phyloP scores from a whole-genome alignment of 2,888 invertebrate genomes.

The Ommatoiulus sabulosus region DNA sequence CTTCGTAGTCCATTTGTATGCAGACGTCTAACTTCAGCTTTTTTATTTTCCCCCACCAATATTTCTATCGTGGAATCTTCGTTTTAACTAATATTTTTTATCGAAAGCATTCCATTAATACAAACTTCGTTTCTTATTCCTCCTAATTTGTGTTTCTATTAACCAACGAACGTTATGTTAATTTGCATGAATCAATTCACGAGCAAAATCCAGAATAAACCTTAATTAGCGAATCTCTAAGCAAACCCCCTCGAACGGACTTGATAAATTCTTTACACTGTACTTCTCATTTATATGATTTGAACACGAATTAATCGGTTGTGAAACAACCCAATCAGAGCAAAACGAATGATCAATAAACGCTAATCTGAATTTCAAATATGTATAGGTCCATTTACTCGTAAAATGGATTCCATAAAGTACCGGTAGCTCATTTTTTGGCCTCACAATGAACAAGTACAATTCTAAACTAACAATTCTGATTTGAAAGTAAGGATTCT shows the following conservation, averaged over 20 bases:
- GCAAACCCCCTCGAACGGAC: neutral
- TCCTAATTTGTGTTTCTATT: neutral
- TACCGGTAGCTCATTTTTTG: too few relatives aligned
- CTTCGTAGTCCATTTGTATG: neutral
- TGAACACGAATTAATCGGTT: neutral
- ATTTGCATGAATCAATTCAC: neutral
- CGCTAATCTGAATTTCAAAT: too few relatives aligned
- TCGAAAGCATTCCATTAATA: constrained; percentile 12
- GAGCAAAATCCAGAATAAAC: neutral
- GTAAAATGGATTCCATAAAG: too few relatives aligned
- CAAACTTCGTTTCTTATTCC: neutral
- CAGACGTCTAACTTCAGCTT: constrained; percentile 6
- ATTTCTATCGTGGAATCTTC: neutral
- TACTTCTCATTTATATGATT: neutral
- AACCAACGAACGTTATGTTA: neutral
- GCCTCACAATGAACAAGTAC: too few relatives aligned
- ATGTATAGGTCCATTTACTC: too few relatives aligned
- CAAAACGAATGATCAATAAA: too few relatives aligned
- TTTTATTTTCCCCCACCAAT: constrained; percentile 12
- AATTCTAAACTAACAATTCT: too few relatives aligned
- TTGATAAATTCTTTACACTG: neutral
- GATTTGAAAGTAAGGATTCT: too few relatives aligned
- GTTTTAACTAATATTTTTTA: constrained; percentile 16
- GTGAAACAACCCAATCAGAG: too few relatives aligned
- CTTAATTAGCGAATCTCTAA: neutral